Evolutionary conservation across 2,888 invertebrate genomes (phyloP).

Genomic region (Drosophila ustulata): DNA sequence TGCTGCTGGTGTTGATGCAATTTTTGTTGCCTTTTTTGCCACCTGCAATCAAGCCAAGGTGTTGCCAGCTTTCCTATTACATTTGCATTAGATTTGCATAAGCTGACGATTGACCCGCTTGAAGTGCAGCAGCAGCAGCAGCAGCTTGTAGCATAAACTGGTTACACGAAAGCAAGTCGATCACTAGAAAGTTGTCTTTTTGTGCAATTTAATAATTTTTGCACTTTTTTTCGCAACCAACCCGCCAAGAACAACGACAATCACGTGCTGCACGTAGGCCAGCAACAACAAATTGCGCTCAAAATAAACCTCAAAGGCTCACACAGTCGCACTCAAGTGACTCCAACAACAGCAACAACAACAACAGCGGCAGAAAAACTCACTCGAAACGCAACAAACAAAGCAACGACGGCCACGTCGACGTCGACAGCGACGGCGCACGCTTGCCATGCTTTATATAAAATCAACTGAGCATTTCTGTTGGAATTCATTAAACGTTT

Average conservation of each 20-base stretch:
- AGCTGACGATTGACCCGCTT: slow-evolving; percentile 66
- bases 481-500: slow-evolving; percentile 83
- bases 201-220: slow-evolving; percentile 11
- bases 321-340: slow-evolving; percentile 20
- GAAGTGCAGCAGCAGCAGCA: slow-evolving; percentile 58
- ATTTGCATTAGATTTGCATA: slow-evolving; percentile 74
- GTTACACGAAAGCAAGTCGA: slow-evolving; percentile 63
- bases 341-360: slow-evolving; percentile 12
- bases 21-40: slow-evolving; percentile 58
- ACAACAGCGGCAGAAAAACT: slow-evolving; percentile 46
- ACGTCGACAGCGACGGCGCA: slow-evolving; percentile 44
- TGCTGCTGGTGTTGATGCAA: slow-evolving; percentile 26
- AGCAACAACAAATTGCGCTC: slow-evolving; percentile 42
- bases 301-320: slow-evolving; percentile 33
- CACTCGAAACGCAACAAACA: slow-evolving; percentile 68
- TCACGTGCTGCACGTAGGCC: slow-evolving; percentile 69
- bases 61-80: slow-evolving; percentile 71
- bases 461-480: slow-evolving; percentile 82
- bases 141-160: slow-evolving; percentile 52
- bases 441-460: slow-evolving; percentile 79
- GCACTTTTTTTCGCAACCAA: slow-evolving; percentile 6
- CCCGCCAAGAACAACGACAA: slow-evolving; percentile 64
- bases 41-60: slow-evolving; percentile 71
- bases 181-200: slow-evolving; percentile 66
- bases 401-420: slow-evolving; percentile 59